Percentiles rank a stretch among this genome's conserved stretches.
phyloP scores from a whole-genome alignment of 1,140 invertebrate genomes.

The Hirudo medicinalis region DNA sequence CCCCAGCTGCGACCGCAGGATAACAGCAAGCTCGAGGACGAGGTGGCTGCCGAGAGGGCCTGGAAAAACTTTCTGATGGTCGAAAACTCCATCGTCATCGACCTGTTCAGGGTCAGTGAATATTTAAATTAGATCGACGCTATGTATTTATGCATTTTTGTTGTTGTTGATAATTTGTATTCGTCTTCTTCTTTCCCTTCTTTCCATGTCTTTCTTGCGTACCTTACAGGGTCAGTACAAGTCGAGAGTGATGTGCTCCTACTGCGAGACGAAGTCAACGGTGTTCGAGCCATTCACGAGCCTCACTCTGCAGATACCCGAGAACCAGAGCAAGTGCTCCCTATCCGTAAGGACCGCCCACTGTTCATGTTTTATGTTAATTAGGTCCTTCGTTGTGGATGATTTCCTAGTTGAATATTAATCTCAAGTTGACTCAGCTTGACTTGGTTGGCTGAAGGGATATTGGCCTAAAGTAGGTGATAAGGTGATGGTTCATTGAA shows the following conservation, averaged over 20 bases:
- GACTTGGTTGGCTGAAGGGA: too few relatives aligned
- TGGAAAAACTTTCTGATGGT: slow-evolving; percentile 35
- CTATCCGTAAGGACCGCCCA: slow-evolving; percentile 48
- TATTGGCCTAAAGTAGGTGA: too few relatives aligned
- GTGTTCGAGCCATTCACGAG: slow-evolving; percentile 81
- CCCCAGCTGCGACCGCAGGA: slow-evolving; percentile 45
- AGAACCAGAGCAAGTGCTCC: slow-evolving; percentile 52
- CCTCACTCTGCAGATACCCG: slow-evolving; percentile 65
- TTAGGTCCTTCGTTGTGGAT: too few relatives aligned
- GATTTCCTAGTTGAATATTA: too few relatives aligned
- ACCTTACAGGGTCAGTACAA: slow-evolving; percentile 57
- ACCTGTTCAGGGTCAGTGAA: slow-evolving; percentile 55
- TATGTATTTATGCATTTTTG: not conserved
- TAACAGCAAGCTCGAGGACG: slow-evolving; percentile 40
- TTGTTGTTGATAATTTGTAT: too few relatives aligned
- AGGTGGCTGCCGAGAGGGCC: slow-evolving; percentile 31
- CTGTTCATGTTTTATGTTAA: too few relatives aligned
- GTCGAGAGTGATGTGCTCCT: slow-evolving; percentile 63
- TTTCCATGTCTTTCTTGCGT: slow-evolving; percentile 13
- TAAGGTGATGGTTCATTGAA: too few relatives aligned
- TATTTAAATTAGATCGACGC: not conserved
- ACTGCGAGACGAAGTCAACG: slow-evolving; percentile 60
- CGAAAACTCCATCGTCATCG: slow-evolving; percentile 63
- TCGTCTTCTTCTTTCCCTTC: not conserved
- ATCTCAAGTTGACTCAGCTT: too few relatives aligned